Percentiles rank a stretch among this genome's conserved stretches.
phyloP scores from a whole-genome alignment of 2,113 vertebrate species.

The Pholis gunnellus region DNA sequence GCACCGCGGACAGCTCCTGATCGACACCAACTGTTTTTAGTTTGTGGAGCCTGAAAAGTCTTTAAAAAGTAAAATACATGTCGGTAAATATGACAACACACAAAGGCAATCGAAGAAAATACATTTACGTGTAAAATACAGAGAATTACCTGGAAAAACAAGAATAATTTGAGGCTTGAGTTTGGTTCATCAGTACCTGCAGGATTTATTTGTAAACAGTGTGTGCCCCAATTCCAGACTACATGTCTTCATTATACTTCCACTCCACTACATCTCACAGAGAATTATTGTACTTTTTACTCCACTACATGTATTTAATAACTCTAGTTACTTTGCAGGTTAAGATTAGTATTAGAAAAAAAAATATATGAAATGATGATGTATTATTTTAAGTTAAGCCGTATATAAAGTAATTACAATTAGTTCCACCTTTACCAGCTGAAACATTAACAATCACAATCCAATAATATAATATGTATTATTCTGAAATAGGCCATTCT shows the following conservation, averaged over 20 bases:
- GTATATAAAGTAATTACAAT: neutral
- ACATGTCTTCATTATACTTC: neutral
- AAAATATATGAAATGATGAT: neutral
- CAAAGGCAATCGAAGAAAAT: neutral
- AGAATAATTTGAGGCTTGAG: neutral
- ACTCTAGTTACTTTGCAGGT: neutral
- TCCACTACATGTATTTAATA: neutral
- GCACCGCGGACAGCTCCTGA: conserved; percentile 73
- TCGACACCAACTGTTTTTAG: neutral
- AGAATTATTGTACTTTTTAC: neutral
- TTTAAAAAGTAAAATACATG: neutral
- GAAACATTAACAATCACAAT: neutral
- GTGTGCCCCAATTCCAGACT: neutral
- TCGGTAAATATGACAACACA: neutral
- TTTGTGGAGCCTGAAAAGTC: neutral
- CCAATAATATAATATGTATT: no score
- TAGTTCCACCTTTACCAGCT: neutral
- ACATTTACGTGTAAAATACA: neutral
- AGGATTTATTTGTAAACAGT: neutral
- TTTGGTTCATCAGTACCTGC: neutral
- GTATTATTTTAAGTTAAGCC: neutral
- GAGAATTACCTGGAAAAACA: neutral
- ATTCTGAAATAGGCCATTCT: no score
- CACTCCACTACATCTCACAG: no score
- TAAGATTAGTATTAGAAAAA: neutral